Evolutionary conservation across 2,797 vertebrate species (phyloP).

Genomic region (Rhinichthys osculus): DNA sequence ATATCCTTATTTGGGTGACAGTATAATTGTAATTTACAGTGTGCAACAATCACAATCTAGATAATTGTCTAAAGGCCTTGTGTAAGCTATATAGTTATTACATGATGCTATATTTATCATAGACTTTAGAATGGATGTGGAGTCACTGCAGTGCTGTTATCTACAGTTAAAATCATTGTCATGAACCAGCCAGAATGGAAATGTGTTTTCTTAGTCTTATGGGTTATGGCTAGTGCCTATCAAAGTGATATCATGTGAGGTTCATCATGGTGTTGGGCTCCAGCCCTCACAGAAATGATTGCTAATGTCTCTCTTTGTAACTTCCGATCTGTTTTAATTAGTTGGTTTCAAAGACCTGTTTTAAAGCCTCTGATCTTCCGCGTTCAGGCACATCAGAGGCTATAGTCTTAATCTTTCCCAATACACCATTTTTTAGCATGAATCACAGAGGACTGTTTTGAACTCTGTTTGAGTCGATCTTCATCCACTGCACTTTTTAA

Average conservation of each 20-base stretch:
- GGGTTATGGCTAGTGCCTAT: conserved; percentile 29
- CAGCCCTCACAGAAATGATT: conserved; percentile 15
- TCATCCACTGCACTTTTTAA: neutral
- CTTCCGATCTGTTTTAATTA: conserved; percentile 32
- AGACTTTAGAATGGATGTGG: neutral
- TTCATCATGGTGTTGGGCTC: neutral
- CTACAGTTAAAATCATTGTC: conserved; percentile 35
- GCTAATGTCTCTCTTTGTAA: conserved; percentile 20
- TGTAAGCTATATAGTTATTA: neutral
- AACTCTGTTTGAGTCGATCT: conserved; percentile 40
- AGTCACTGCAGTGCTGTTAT: neutral
- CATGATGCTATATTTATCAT: neutral
- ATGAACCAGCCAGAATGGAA: neutral
- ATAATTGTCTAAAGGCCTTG: neutral
- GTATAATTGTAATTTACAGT: neutral
- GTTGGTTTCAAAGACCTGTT: conserved; percentile 43
- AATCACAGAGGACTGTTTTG: conserved; percentile 35
- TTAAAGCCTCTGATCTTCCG: conserved; percentile 29
- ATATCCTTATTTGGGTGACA: neutral
- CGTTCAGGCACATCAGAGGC: conserved; percentile 42
- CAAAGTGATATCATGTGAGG: conserved; percentile 25
- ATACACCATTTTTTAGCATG: conserved; percentile 8
- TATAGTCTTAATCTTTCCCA: conserved; percentile 27
- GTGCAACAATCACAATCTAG: neutral
- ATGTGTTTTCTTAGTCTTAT: conserved; percentile 26